A percentile compares a stretch with the other conserved stretches of the same genome.
Evolutionary conservation across 2,888 invertebrate genomes (phyloP).

Genomic region (Oegoconia quadripuncta): DNA sequence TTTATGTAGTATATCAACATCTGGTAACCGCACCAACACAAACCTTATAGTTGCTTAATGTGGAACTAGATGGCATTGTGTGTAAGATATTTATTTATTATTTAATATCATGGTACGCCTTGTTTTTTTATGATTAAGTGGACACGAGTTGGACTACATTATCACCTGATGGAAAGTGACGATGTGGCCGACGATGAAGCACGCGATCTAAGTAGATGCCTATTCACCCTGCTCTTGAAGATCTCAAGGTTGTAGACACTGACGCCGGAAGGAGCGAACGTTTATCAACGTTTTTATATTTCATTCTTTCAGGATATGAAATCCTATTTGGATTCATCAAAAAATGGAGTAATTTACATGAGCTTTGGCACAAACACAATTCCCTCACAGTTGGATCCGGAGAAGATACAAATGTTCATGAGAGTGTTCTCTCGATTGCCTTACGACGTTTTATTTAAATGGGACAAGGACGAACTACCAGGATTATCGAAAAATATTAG

Average conservation of each 20-base stretch:
- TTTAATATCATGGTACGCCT: neutral
- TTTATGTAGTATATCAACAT: too few relatives aligned
- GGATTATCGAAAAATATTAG: slow-evolving; percentile 37
- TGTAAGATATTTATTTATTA: neutral
- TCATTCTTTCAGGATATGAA: slow-evolving; percentile 35
- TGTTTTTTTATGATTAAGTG: neutral
- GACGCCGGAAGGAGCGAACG: neutral
- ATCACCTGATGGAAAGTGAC: too few relatives aligned
- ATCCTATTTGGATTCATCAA: slow-evolving; percentile 36
- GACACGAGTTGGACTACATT: slow-evolving; percentile 17
- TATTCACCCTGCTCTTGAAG: neutral
- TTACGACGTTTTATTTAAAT: slow-evolving; percentile 59
- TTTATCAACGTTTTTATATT: too few relatives aligned
- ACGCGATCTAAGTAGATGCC: neutral
- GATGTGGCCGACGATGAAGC: neutral
- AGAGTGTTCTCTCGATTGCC: slow-evolving; percentile 46
- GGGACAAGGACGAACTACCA: slow-evolving; percentile 34
- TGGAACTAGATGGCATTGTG: too few relatives aligned
- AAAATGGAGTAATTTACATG: slow-evolving; percentile 47
- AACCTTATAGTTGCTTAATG: too few relatives aligned
- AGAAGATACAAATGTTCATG: slow-evolving; percentile 29
- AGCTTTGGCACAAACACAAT: slow-evolving; percentile 49
- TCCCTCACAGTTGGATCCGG: slow-evolving; percentile 28
- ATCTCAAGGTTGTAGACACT: neutral
- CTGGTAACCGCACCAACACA: too few relatives aligned